Percentiles rank a stretch among this genome's conserved stretches.
Conservation (phyloP, 1,140 invertebrate species). For the Homarus americanus region DNA sequence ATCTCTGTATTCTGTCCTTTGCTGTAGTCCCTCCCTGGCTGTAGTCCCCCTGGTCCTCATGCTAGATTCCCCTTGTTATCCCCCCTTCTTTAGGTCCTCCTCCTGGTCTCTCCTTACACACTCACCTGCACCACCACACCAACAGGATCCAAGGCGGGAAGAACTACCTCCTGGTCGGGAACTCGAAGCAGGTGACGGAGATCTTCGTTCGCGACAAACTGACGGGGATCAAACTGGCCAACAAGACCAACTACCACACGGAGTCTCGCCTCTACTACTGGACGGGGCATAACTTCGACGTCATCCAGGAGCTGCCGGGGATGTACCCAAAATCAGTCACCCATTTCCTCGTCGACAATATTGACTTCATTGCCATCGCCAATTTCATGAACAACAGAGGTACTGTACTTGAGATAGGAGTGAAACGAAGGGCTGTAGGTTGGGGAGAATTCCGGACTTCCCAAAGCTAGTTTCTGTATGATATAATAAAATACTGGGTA, state of each 20-base stretch:
- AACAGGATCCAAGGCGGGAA: constrained; percentile 11
- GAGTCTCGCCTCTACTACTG: constrained; percentile 22
- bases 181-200: constrained; percentile 11
- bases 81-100: not conserved
- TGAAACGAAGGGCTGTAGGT: too few relatives aligned
- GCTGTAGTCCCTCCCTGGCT: too few relatives aligned
- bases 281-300: constrained; percentile 36
- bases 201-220: not conserved
- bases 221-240: not conserved
- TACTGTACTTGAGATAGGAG: not conserved
- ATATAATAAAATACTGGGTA: too few relatives aligned
- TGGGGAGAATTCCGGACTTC: too few relatives aligned
- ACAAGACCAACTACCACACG: constrained; percentile 33
- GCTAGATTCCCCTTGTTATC: too few relatives aligned
- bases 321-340: not conserved
- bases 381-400: constrained; percentile 49
- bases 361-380: constrained; percentile 37
- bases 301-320: constrained; percentile 29
- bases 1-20: too few relatives aligned
- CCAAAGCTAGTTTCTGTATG: too few relatives aligned
- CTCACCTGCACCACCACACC: not conserved
- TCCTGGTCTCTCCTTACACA: not conserved
- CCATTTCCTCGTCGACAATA: not conserved
- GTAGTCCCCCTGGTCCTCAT: too few relatives aligned
- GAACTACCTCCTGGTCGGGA: constrained; percentile 17